A percentile compares a stretch with the other conserved stretches of the same genome.
Conservation (phyloP, 2,888 invertebrate genomes). For the Agrotis ipsilon region DNA sequence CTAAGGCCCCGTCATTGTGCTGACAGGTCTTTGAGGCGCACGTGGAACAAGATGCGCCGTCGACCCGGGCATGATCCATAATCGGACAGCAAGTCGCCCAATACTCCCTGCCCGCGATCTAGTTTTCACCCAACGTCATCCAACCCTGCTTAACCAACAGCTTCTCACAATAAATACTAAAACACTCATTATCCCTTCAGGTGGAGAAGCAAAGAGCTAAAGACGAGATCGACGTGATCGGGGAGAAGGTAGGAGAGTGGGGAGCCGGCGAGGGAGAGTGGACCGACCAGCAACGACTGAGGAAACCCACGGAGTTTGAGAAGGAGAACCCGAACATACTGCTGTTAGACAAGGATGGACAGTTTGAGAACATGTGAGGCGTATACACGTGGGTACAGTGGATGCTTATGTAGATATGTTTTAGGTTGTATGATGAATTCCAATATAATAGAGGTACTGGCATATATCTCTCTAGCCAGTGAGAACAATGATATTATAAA, state of each 20-base stretch:
- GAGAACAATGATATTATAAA: no score
- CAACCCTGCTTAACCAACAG: constrained; percentile 5
- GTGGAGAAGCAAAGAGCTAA: constrained; percentile 93
- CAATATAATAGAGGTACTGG: neutral
- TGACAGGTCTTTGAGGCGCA: no score
- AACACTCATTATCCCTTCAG: constrained; percentile 76
- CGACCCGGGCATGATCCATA: no score
- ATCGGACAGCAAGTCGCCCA: no score
- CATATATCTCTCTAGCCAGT: no score
- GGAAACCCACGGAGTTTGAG: constrained; percentile 95
- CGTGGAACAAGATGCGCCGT: no score
- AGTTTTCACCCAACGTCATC: constrained; percentile 14
- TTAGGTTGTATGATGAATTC: constrained; percentile 1
- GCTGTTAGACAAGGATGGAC: constrained; percentile 93
- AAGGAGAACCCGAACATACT: constrained; percentile 95
- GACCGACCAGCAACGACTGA: constrained; percentile 93
- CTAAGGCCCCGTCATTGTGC: no score
- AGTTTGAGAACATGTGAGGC: constrained; percentile 94
- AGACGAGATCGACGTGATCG: constrained; percentile 94
- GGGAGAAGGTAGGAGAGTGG: constrained; percentile 94
- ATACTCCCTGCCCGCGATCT: no score
- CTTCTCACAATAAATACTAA: neutral
- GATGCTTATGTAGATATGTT: constrained; percentile 50
- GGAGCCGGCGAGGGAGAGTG: constrained; percentile 94
- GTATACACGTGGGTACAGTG: neutral